These are phyloP conservation scores for Drosophila emarginata DNA, from an alignment of 2,888 invertebrate genomes.

Conservation along the genomic window DNA sequence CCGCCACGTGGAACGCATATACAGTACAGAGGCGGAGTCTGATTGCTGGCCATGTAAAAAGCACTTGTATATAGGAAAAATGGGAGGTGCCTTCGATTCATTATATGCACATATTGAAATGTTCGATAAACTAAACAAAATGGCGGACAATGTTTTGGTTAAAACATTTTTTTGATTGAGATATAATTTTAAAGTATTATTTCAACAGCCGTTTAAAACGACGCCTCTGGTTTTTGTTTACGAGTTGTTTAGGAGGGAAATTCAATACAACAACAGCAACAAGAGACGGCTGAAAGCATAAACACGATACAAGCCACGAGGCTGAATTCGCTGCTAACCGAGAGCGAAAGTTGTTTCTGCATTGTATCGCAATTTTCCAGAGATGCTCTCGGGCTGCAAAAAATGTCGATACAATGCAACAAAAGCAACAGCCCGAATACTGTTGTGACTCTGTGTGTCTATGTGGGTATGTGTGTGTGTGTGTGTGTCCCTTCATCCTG, in stretches of 20 bases:
- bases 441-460: too few species aligned
- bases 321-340: slow-evolving; percentile 44
- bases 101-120: not conserved
- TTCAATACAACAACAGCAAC: slow-evolving; percentile 58
- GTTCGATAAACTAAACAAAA: slow-evolving; percentile 50
- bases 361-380: slow-evolving; percentile 77
- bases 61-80: slow-evolving; percentile 15
- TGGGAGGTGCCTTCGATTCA: not conserved
- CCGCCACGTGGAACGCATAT: slow-evolving; percentile 54
- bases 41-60: slow-evolving; percentile 47
- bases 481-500: slow-evolving; percentile 47
- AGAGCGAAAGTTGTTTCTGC: slow-evolving; percentile 68
- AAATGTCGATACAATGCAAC: slow-evolving; percentile 69
- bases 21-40: slow-evolving; percentile 79
- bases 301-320: slow-evolving; percentile 62
- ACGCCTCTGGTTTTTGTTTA: slow-evolving; percentile 81
- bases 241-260: slow-evolving; percentile 70
- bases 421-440: slow-evolving; percentile 28
- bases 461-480: not conserved
- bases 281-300: slow-evolving; percentile 54
- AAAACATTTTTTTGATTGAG: not conserved
- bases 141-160: slow-evolving; percentile 44
- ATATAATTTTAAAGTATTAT: slow-evolving; percentile 5
- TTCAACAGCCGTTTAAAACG: slow-evolving; percentile 42
- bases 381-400: slow-evolving; percentile 53